Evolutionary conservation across 2,797 vertebrate genomes (phyloP), one percentile per base, ranked within the genome.

Genomic region (Sardinella longiceps): DNA sequence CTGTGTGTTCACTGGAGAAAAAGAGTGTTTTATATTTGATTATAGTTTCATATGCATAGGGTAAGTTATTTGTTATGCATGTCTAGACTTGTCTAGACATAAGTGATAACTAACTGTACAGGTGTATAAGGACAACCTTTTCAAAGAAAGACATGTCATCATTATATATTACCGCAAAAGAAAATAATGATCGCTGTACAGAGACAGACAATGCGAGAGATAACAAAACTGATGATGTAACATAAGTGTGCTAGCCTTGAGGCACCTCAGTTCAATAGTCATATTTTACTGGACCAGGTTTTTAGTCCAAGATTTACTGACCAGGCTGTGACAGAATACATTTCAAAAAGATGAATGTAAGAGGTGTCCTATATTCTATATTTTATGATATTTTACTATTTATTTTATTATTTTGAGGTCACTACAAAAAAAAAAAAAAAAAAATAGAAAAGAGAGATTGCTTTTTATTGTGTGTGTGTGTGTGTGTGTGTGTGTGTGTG

Each of bases 11-110:
- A 14, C 0, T 23, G 48, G 83, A 86, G 86, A 70, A 70, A 56
- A 82, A 53, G 84, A 53, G 81, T 82, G 80, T 81, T 50, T 60
- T 81, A 85, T 81, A 85, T 85, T 85, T 85, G 60, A 81, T 66
- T 81, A 81, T 85, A 81, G 84, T 85, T 77, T 77, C 33, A 77
- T 77, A 77, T 77, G 70, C 70, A 77, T 43, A 20, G 18, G 37
- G 70, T 43, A 77, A 43, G 33, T 43, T 77, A 77, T 77, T 77
- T 77, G 70, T 77, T 77, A 50, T 66, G 63, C 80, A 56, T 53
- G 82, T 81, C 77, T 83, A 51, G 81, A 81, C 51, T 51, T 80
- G 70, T 77, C 70, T 43, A 43, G 70, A 77, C 70, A 77, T 43
- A n/a, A n/a, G n/a, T n/a, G n/a, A n/a, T n/a, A n/a, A n/a, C n/a